Evolutionary conservation across 2,888 invertebrate species (phyloP), one percentile per base, ranked within the genome.

Genomic region (Chymomyza amoena): DNA sequence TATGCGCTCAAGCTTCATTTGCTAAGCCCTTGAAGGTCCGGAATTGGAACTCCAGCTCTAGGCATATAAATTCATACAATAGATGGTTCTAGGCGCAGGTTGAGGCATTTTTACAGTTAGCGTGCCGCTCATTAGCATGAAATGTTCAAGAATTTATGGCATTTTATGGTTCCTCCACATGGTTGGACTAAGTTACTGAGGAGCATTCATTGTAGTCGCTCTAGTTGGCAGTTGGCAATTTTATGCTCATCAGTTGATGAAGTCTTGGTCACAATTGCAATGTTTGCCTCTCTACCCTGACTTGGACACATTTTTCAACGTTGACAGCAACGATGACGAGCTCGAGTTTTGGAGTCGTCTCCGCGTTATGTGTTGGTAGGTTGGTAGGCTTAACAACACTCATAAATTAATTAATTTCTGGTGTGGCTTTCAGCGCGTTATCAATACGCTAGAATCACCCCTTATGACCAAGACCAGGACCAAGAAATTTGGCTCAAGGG

Each of bases 331-430:
- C 65, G 71, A 63, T 61, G 75, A 79, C 61, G 54, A 39, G 39
- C 39, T 45, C 13, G 10, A 45, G 39, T 45, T 13, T 25, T 32
- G 13, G 39, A 45, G 39, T 13, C 36, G 65, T n/a, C 61, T 51
- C 59, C 36, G 45, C 64, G 52, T 28, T 25, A 25, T 25, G 25
- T 25, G 25, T 25, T 25, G 65, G 20, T 15, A 61, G 36, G 25
- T 25, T 25, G 65, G 20, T 15, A 61, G 36, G 69, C 20, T 66
- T 66, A 28, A 63, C 56, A 64, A 54, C 66, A 73, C 82, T 84
- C 88, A 89, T 90, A 90, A 90, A 90, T 90, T 90, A 90, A 90
- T 90, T 90, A 90, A 90, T 90, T 90, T 90, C 83, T 79, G 87
- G 87, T 90, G 89, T 84, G 84, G 84, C 87, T 84, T 84, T 84